Base-by-base conservation (phyloP, 2,888 invertebrate species). In the Tachystola acroxantha region DNA sequence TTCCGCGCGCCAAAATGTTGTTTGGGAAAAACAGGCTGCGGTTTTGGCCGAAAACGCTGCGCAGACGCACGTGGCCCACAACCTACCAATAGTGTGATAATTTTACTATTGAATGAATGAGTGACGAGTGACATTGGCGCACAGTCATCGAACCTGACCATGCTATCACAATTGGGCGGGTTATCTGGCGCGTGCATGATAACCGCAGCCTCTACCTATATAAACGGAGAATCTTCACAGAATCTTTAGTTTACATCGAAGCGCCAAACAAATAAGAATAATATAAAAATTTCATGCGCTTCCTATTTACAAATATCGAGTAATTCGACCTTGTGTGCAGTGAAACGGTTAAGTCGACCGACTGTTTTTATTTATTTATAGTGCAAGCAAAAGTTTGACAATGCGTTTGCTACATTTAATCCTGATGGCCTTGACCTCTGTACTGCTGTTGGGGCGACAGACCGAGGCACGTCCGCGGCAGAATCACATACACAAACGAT, bases 181-280 rank as follows among this genome's bases (percentile, higher is more conserved):
- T 77, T 79, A 82, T 81, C 81, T 54, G 46, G 63, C 82, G 79
- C 85, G 80, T 79, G 82, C 77, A 27, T 57, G 85, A 85, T 85
- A 82, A 78, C 80, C 79, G 43, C 46, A 41, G 45, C 50, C 47
- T 55, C 63, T 82, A 19, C 19, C 3, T 19, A 82, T 80, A 85
- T 71, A 76, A 67, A 57, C 48, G 46, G 59, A 53, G 56, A 50
- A 50, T 59, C 66, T 58, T 40, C 46, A 49, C 46, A 26, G 45
- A 44, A 67, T 59, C 68, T 56, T 56, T 77, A 85, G 80, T 85
- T 57, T 55, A 65, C 64, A 51, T 46, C 49, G 53, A 67, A 64
- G 50, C 65, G 61, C 42, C 60, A 57, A 45, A 54, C 64, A 55
- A 72, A 61, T 64, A 63, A 57, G 50, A 61, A 48, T 41, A 24